Evolutionary conservation across 1,140 invertebrate species (phyloP), one percentile per base, ranked within the genome.

Genomic region (Cyclargus thomasi): DNA sequence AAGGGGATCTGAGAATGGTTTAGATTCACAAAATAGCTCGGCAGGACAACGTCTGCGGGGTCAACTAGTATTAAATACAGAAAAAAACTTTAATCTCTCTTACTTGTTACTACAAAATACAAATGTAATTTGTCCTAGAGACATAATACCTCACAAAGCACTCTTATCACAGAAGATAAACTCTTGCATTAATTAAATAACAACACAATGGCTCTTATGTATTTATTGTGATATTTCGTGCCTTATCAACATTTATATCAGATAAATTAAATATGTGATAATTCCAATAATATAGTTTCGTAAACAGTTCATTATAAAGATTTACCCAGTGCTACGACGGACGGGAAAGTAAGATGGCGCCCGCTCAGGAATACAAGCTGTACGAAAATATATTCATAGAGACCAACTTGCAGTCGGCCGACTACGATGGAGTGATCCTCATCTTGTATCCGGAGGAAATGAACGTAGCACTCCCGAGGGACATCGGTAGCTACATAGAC

Each of bases 361-460:
- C 67, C 0, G 47, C 65, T 17, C 76, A 70, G 53, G 78, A 82
- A 4, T 85, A 79, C 17, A 90, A 88, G 67, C 63, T 90, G 0
- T 83, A 88, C 73, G 81, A 85, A 10, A 90, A 88, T 68, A 77
- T 89, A 62, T 90, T 90, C 29, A 82, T 89, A 5, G 90, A 89
- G 74, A 86, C 80, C 0, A 85, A 86, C 69, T 69, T 91, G 14
- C 80, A 80, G 57, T 85, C 81, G 0, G 23, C 78, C 0, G 82
- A 89, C 18, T 92, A 92, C 66, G 92, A 93, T 79, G 91, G 86
- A 1, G 86, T 92, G 0, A 70, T 93, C 0, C 67, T 92, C 0
- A 78, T 93, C 0, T 69, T 90, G 4, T 90, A 89, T 62, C 90
- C 91, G 0, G 80, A 86, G 70, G 81, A 86, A 6, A 69, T 80